These are phyloP conservation scores for Euzetes globulus DNA, from an alignment of 2,888 invertebrate genomes.

Conservation along the genomic window DNA sequence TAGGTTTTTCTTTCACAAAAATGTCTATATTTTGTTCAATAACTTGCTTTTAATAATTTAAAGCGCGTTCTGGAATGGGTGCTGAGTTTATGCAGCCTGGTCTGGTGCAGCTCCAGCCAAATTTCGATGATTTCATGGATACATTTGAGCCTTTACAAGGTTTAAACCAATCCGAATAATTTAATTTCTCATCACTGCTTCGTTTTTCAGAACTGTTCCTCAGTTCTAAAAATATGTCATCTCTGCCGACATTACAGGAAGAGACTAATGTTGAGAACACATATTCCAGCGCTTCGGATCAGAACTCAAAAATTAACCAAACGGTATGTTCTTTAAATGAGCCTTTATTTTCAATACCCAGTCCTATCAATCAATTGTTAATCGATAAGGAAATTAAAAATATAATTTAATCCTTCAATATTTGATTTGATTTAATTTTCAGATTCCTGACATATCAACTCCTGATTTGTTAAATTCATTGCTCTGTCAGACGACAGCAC, in stretches of 20 bases:
- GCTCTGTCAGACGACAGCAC: neutral
- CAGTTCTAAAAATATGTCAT: conserved; percentile 15
- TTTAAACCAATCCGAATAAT: conserved; percentile 25
- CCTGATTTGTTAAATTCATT: neutral
- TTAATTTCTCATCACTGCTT: neutral
- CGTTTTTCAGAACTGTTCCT: conserved; percentile 28
- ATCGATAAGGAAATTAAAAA: too few relatives aligned
- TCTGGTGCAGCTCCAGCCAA: conserved; percentile 90
- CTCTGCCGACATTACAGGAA: conserved; percentile 37
- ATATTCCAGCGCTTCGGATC: neutral
- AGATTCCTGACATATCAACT: neutral
- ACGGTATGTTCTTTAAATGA: neutral
- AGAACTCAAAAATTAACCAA: conserved; percentile 3
- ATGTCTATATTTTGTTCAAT: neutral
- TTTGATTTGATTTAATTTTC: neutral
- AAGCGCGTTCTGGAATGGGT: conserved; percentile 65
- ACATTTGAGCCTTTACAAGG: conserved; percentile 50
- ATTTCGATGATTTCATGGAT: conserved; percentile 90
- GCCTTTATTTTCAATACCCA: too few relatives aligned
- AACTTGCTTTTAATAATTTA: neutral
- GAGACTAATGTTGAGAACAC: conserved; percentile 23
- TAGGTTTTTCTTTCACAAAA: conserved; percentile 56
- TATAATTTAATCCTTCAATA: too few relatives aligned
- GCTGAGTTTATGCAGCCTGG: conserved; percentile 98
- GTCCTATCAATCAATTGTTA: too few relatives aligned